Base-by-base conservation (phyloP, 2,888 invertebrate species). In the Apomyelois bistriatella region DNA sequence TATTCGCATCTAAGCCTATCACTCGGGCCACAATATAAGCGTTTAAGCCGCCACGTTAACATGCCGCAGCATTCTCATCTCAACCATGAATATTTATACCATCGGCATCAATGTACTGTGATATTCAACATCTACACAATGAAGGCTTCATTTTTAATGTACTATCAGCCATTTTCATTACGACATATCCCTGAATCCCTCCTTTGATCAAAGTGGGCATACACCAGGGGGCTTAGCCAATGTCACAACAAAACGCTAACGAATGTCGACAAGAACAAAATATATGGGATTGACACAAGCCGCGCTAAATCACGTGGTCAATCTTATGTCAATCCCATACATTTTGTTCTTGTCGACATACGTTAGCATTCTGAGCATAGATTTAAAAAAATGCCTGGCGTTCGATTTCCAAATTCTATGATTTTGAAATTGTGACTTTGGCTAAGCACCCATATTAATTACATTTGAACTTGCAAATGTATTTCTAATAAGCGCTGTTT, bases 71-170 rank as follows among this genome's bases (percentile, higher is more conserved):
- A 65, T 67, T 76, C 75, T 68, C 71, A 65, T 64, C 72, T 68
- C 76, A 68, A 72, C 72, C 79, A 83, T 84, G 83, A 84, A 85
- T 85, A 85, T 84, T 83, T 81, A 85, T 81, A 77, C 65, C 71
- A 60, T 60, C 62, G 68, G 71, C 79, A 79, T 81, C 81, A 78
- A 80, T 82, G 76, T 76, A 74, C 74, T 65, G 66, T 65, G 65
- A 77, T 76, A 77, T 70, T 74, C 72, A 74, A 62, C 58, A 53
- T 60, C 58, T 59, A 55, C 52, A 54, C 52, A 49, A 54, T 48
- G 7, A 32, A 32, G 32, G 32, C 55, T 58, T 60, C 57, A 60
- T 64, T 68, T 65, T 60, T 60, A 60, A 64, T 61, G 58, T 54
- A 52, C 43, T 38, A 12, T 35, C 32, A 46, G 43, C 38, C 57